Evolutionary conservation across 1,140 invertebrate species (phyloP), one percentile per base, ranked within the genome.

Genomic region (Panagrolaimus sp.): DNA sequence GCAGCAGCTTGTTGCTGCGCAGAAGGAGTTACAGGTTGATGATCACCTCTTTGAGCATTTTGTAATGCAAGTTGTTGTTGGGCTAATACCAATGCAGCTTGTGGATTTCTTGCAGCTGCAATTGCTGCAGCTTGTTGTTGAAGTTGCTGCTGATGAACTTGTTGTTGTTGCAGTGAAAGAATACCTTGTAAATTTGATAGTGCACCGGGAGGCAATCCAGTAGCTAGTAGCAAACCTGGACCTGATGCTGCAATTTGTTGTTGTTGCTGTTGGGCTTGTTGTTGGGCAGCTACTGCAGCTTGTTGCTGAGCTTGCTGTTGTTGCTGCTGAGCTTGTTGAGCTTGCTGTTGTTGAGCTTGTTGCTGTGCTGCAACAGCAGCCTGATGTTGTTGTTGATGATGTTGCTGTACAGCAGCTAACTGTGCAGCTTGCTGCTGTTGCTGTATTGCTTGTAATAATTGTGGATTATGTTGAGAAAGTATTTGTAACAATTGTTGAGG

Each of bases 1-100:
- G 51, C 51, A 25, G 51, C 51, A 4, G 51, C 51, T 23, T 57
- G 51, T 27, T 57, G 51, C 20, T 57, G 51, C n/a, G 47, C 47
- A n/a, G n/a, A n/a, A n/a, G n/a, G n/a, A n/a, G n/a, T n/a, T n/a
- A n/a, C n/a, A n/a, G 47, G 3, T 48, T 53, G 51, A 11, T 57
- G 51, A 13, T 57, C 20, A 4, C 20, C 14, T 8, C 9, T 11
- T 3, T 57, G 51, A 38, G 31, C 31, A 38, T 4, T 38, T n/a
- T n/a, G n/a, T n/a, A n/a, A n/a, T 38, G 31, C 31, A 38, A 38
- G 31, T 4, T 2, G 2, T 38, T 38, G 31, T 38, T 38, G 31
- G 2, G 2, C 2, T 38, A 38, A 7, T 7, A 38, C 2, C 31
- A 38, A 38, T 38, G 31, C 31, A 38, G 31, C 31, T 38, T 38